Percentiles rank a stretch among this genome's conserved stretches.
Evolutionary conservation across 2,888 invertebrate species (phyloP).

Genomic region (Gonocerus acuteangulatus): DNA sequence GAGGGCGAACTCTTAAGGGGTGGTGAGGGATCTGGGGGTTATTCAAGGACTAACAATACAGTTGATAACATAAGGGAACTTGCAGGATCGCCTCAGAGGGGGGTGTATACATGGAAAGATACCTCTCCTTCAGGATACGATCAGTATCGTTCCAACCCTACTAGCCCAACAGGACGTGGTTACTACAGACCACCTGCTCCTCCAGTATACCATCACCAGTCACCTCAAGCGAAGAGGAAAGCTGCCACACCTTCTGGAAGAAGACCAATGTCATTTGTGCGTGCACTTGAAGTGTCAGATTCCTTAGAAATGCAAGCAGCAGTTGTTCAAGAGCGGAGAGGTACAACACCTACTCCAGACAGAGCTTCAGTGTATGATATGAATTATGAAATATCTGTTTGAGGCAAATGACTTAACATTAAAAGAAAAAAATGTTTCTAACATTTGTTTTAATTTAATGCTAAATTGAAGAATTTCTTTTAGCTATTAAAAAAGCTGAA

Average conservation of each 20-base stretch:
- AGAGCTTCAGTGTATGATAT: slow-evolving; percentile 86
- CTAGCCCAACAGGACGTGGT: slow-evolving; percentile 62
- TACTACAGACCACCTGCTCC: slow-evolving; percentile 53
- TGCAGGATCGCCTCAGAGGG: slow-evolving; percentile 78
- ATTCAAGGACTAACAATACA: slow-evolving; percentile 63
- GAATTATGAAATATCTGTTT: slow-evolving; percentile 93
- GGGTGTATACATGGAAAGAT: slow-evolving; percentile 72
- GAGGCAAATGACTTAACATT: neutral
- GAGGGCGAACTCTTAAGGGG: slow-evolving; percentile 71
- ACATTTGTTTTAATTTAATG: no score
- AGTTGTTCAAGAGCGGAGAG: slow-evolving; percentile 40
- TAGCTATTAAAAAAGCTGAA: no score
- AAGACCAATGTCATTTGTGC: slow-evolving; percentile 80
- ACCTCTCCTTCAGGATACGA: slow-evolving; percentile 58
- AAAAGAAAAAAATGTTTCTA: no score
- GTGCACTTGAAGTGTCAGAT: slow-evolving; percentile 83
- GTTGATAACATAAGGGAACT: slow-evolving; percentile 82
- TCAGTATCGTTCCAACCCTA: slow-evolving; percentile 60
- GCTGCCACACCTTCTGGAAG: slow-evolving; percentile 47
- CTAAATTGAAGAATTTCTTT: no score
- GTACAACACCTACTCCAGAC: slow-evolving; percentile 62
- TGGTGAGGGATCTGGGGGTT: slow-evolving; percentile 41
- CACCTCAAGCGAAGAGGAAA: slow-evolving; percentile 54
- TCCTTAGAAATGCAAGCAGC: slow-evolving; percentile 63
- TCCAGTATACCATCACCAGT: slow-evolving; percentile 44